A percentile compares a stretch with the other conserved stretches of the same genome.
Conservation (phyloP, 2,888 invertebrate genomes). For the Eristalinus sepulchralis region DNA sequence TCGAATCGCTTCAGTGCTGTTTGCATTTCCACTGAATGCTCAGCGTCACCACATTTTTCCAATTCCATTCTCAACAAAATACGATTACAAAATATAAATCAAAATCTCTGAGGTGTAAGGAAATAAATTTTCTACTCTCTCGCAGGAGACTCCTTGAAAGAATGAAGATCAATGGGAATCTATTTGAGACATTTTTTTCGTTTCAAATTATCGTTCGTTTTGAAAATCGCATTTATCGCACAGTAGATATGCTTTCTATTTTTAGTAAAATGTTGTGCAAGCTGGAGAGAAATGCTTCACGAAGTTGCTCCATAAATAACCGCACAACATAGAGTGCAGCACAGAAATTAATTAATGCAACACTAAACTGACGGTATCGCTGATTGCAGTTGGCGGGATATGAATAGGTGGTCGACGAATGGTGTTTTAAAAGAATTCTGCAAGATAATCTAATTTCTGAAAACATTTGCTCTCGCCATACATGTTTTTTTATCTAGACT, state of each 20-base stretch:
- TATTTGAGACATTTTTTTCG: background rate
- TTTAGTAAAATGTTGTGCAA: background rate
- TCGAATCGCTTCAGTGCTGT: slow-evolving; percentile 58
- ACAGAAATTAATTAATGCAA: background rate
- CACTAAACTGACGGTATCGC: too few relatives aligned
- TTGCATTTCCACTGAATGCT: slow-evolving; percentile 43
- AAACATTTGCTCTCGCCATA: too few relatives aligned
- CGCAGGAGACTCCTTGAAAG: background rate
- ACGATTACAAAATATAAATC: slow-evolving; percentile 18
- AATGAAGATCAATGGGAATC: background rate
- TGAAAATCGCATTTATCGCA: background rate
- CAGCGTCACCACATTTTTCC: slow-evolving; percentile 5
- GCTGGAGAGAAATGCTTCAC: background rate
- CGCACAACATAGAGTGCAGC: background rate
- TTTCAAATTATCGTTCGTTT: background rate
- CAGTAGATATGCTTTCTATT: background rate
- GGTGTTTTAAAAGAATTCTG: too few relatives aligned
- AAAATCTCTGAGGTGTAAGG: background rate
- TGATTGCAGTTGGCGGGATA: too few relatives aligned
- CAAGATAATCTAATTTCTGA: too few relatives aligned
- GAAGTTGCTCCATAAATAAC: background rate
- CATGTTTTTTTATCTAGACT: too few relatives aligned
- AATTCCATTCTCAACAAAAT: slow-evolving; percentile 25
- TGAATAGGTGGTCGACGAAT: too few relatives aligned
- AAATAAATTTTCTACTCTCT: background rate